Conservation (phyloP, 2,113 vertebrate species). For the Rhinogobius similis region DNA sequence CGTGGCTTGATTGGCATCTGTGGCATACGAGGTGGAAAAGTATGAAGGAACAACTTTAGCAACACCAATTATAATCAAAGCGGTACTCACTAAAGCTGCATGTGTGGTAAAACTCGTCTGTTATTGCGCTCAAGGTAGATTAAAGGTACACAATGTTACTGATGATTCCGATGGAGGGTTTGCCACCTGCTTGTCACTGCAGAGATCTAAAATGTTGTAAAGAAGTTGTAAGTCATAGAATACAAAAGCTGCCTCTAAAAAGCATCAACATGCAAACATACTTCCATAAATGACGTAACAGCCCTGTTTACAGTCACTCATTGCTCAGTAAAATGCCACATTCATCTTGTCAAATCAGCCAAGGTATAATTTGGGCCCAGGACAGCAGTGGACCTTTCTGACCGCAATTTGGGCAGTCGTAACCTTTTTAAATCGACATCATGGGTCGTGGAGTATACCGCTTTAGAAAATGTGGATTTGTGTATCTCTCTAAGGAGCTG, state of each 20-base stretch:
- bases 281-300: neutral
- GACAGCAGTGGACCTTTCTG: neutral
- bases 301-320: neutral
- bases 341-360: neutral
- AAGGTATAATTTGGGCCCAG: neutral
- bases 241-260: neutral
- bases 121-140: neutral
- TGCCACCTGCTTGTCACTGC: no score
- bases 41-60: neutral
- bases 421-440: neutral
- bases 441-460: neutral
- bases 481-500: constrained; percentile 21
- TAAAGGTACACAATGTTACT: neutral
- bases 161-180: no score
- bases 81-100: neutral
- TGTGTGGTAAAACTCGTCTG: no score
- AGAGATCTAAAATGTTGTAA: no score
- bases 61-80: neutral
- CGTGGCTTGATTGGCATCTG: constrained; percentile 4
- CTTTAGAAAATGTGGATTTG: constrained; percentile 21
- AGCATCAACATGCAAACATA: neutral
- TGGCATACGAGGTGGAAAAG: neutral
- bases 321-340: neutral
- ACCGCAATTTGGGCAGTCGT: neutral
- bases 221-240: neutral